Evolutionary conservation across 30 jellyfish, hydroid and myxozoan genomes (phyloP).

Genomic region (Clytia hemisphaerica): DNA sequence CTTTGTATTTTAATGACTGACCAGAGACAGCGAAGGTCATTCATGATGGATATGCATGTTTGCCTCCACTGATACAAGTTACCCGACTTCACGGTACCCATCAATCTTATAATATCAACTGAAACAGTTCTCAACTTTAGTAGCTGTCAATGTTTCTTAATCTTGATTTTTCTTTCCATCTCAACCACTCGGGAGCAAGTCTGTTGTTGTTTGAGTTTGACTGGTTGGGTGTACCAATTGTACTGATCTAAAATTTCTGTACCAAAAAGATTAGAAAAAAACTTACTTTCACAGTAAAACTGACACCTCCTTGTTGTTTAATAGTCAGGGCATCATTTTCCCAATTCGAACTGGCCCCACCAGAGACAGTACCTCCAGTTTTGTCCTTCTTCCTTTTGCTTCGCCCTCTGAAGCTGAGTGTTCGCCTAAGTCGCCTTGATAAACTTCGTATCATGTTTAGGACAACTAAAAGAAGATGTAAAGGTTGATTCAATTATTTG

Average conservation of each 20-base stretch:
- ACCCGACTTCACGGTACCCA: too few relatives aligned
- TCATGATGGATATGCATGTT: too few relatives aligned
- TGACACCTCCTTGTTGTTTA: slow-evolving; percentile 80
- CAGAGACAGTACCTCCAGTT: background rate
- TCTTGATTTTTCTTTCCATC: background rate
- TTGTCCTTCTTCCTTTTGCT: slow-evolving; percentile 40
- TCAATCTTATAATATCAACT: too few relatives aligned
- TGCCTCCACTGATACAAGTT: too few relatives aligned
- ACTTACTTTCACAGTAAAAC: slow-evolving; percentile 63
- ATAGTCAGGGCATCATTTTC: slow-evolving; percentile 64
- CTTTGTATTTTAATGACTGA: too few relatives aligned
- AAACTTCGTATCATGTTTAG: slow-evolving; percentile 28
- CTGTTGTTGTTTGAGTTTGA: background rate
- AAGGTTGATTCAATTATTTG: too few relatives aligned
- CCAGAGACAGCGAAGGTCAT: too few relatives aligned
- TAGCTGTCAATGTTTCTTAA: background rate
- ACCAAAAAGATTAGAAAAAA: background rate
- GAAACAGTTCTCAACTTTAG: too few relatives aligned
- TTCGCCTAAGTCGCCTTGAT: slow-evolving; percentile 53
- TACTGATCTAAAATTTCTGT: too few relatives aligned
- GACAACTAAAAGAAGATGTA: too few relatives aligned
- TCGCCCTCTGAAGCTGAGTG: slow-evolving; percentile 92
- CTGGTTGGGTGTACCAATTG: background rate
- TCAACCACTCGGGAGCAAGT: background rate
- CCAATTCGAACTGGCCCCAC: slow-evolving; percentile 39